Base-by-base conservation (phyloP, 2,888 invertebrate species). In the Drosophila multiciliata region DNA sequence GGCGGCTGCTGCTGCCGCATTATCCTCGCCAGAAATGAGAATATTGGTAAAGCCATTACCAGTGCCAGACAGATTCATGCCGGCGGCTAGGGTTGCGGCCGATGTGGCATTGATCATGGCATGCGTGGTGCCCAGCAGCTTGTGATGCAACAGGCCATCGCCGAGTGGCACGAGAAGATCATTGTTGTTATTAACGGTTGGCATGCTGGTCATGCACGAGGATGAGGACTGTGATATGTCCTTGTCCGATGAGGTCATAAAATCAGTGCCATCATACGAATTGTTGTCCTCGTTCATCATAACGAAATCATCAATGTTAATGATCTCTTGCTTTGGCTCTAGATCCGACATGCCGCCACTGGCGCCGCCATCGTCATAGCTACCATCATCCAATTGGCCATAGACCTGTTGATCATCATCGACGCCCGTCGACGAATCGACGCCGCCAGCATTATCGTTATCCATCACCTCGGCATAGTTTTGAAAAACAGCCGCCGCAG, bases 301-400 rank as follows among this genome's bases (percentile, higher is more conserved):
- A 20, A 92, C 93, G 83, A 93, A 93, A 73, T 93, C 93, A 85
- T 93, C 93, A 15, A 93, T 93, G 71, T 93, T 93, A 11, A 93
- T 93, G 29, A 93, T 92, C 86, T 93, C 93, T 78, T 92, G 92
- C 72, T 92, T 92, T 57, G 89, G 89, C 58, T 92, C 88, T 52
- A 92, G 76, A 50, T 84, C 91, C 35, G 91, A 78, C 71, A 87
- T 90, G 33, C 84, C 89, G 64, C 83, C 80, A 48, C 83, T 74
- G 26, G 75, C 80, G 11, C 82, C 82, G 11, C 82, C 79, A 64
- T 88, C 86, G 81, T 92, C 92, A 55, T 88, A 86, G 62, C 75
- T 55, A 38, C 55, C 87, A 78, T 91, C 91, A 48, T 90, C 91
- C 55, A 82, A 59, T 49, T 87, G 90, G 55, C 90, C 91, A 68